A percentile compares a stretch with the other conserved stretches of the same genome.
Evolutionary conservation across 2,888 invertebrate species (phyloP).

Genomic region (Acleris laterana): DNA sequence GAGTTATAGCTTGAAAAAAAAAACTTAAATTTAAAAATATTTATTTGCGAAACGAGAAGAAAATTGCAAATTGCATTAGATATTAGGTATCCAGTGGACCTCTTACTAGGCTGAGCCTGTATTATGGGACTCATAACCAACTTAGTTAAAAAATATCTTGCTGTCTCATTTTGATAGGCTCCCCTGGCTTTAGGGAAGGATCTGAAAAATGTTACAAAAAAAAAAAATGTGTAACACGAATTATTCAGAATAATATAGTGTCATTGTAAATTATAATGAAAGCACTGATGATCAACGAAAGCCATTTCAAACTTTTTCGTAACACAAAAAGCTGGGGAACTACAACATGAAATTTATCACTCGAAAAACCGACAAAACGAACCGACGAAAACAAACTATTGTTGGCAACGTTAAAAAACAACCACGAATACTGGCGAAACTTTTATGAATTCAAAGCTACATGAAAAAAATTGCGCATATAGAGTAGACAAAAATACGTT

Average conservation of each 20-base stretch:
- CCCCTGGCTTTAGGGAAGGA: too few species aligned
- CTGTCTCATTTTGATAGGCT: too few species aligned
- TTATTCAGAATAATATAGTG: background rate
- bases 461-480: background rate
- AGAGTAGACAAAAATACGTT: background rate
- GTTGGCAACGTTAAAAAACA: constrained; percentile 39
- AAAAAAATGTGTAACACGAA: too few species aligned
- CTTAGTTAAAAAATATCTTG: too few species aligned
- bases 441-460: constrained; percentile 36
- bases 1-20: too few species aligned
- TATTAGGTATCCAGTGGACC: too few species aligned
- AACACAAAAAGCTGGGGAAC: constrained; percentile 28
- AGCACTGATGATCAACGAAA: constrained; percentile 14
- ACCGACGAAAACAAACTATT: constrained; percentile 39
- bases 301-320: constrained; percentile 21
- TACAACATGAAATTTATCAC: constrained; percentile 37
- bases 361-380: constrained; percentile 36
- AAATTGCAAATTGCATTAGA: too few species aligned
- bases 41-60: too few species aligned
- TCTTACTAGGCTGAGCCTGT: too few species aligned
- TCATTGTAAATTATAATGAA: background rate
- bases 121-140: too few species aligned
- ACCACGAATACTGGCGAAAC: constrained; percentile 42
- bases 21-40: too few species aligned
- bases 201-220: too few species aligned